Percentiles rank a stretch among this genome's conserved stretches.
These are phyloP conservation scores for Euwallacea similis DNA, from an alignment of 1,140 invertebrate species.

Conservation along the genomic window DNA sequence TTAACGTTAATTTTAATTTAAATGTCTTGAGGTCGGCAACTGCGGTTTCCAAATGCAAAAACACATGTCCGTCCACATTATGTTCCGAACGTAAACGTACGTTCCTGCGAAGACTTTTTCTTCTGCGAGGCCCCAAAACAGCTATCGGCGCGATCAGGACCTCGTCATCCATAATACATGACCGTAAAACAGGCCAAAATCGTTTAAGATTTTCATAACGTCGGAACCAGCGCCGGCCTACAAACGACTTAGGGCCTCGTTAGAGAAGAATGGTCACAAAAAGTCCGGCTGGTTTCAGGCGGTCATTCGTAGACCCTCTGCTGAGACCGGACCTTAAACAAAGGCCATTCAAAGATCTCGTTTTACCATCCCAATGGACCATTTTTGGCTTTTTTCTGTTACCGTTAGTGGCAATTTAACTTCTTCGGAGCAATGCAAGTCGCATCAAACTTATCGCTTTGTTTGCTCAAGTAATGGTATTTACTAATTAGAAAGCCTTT, in stretches of 20 bases:
- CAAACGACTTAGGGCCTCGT: conserved; percentile 4
- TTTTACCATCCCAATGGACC: background rate
- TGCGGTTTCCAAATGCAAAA: too few relatives aligned
- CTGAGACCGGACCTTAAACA: background rate
- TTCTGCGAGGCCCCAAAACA: too few relatives aligned
- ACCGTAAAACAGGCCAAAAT: conserved; percentile 1
- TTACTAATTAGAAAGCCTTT: conserved; percentile 24
- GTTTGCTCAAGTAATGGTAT: conserved; percentile 25
- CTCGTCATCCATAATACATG: conserved; percentile 1
- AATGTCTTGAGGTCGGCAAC: background rate
- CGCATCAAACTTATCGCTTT: conserved; percentile 11
- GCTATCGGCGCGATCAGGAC: too few relatives aligned
- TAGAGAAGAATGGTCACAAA: conserved; percentile 5
- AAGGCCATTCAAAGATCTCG: background rate
- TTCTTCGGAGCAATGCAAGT: background rate
- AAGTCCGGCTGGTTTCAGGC: background rate
- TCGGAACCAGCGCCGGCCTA: conserved; percentile 1
- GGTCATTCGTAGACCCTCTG: background rate
- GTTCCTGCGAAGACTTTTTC: too few relatives aligned
- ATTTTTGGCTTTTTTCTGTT: too few relatives aligned
- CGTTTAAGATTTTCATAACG: conserved; percentile 2
- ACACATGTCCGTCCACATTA: too few relatives aligned
- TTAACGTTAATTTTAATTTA: too few relatives aligned
- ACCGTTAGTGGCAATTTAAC: too few relatives aligned
- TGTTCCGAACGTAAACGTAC: too few relatives aligned